These are phyloP conservation scores for Malurus alboscapulatus DNA, from an alignment of 2,113 vertebrate genomes.

Conservation along the genomic window DNA sequence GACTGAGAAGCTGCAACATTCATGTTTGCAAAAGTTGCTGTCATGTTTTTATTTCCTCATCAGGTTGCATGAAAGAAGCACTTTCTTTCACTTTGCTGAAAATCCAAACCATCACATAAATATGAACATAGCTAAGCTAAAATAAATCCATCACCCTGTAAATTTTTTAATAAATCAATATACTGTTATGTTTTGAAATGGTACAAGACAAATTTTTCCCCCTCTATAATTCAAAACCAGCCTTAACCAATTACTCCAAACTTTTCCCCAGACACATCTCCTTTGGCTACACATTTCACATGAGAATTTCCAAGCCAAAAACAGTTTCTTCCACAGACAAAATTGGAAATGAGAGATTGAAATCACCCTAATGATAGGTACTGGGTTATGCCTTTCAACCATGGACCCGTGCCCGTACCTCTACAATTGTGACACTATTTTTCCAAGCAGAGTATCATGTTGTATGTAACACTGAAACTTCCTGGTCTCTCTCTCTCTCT, in stretches of 20 bases:
- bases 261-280: constrained; percentile 50
- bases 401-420: constrained; percentile 1
- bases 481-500: constrained; percentile 54
- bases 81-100: constrained; percentile 35
- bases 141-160: constrained; percentile 18
- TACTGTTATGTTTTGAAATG: neutral
- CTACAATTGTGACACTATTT: constrained; percentile 57
- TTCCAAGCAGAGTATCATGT: constrained; percentile 60
- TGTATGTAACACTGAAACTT: constrained; percentile 61
- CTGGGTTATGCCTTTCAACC: constrained; percentile 25
- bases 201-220: neutral
- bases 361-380: constrained; percentile 54
- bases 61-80: constrained; percentile 19
- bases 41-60: constrained; percentile 29
- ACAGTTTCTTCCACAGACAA: constrained; percentile 39
- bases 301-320: constrained; percentile 40
- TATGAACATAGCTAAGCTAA: constrained; percentile 3
- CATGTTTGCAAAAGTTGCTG: neutral
- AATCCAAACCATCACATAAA: constrained; percentile 44
- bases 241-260: constrained; percentile 51
- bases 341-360: constrained; percentile 48
- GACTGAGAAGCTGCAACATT: neutral
- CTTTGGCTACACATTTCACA: constrained; percentile 29
- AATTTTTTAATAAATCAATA: constrained; percentile 12
- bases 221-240: constrained; percentile 19